Evolutionary conservation across 2,888 invertebrate genomes (phyloP), one percentile per base, ranked within the genome.

Genomic region (Yponomeuta plumbellus): DNA sequence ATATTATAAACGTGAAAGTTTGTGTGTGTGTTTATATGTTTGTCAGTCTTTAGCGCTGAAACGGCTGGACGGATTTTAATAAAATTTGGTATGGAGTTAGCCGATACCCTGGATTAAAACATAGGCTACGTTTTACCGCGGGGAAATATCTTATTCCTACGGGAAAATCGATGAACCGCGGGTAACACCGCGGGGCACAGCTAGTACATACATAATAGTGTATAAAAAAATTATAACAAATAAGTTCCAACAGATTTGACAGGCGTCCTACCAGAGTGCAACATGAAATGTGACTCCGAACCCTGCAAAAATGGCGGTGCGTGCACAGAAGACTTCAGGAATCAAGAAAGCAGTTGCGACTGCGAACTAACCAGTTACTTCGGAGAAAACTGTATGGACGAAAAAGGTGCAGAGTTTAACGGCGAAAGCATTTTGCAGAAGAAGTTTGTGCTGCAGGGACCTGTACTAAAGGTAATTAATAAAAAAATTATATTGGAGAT

Each of bases 311-410:
- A 97, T 77, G 95, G 95, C 61, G 97, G 97, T 0, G 92, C 95
- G 21, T 98, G 97, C 76, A 95, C 96, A 3, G 97, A 98, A 83
- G 96, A 97, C 80, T 98, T 98, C 81, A 94, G 94, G 17, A 94
- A 95, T 70, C 96, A 96, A 74, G 95, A 96, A 71, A 96, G 96
- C 72, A 95, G 95, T 11, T 98, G 98, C 77, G 95, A 97, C 72
- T 98, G 97, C 73, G 96, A 97, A 74, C 93, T 96, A 69, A 97
- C 97, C 0, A 97, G 97, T 67, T 98, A 97, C 80, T 95, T 96
- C 72, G 97, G 97, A 17, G 96, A 97, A 74, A 94, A 94, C 75
- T 97, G 97, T 77, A 94, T 95, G 72, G 96, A 97, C 85, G 97
- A 97, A 80, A 97, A 97, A 79, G 97, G 97, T 0, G 97, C 97